Conservation (phyloP, 2,113 vertebrate species). For the Leucosticte australis region DNA sequence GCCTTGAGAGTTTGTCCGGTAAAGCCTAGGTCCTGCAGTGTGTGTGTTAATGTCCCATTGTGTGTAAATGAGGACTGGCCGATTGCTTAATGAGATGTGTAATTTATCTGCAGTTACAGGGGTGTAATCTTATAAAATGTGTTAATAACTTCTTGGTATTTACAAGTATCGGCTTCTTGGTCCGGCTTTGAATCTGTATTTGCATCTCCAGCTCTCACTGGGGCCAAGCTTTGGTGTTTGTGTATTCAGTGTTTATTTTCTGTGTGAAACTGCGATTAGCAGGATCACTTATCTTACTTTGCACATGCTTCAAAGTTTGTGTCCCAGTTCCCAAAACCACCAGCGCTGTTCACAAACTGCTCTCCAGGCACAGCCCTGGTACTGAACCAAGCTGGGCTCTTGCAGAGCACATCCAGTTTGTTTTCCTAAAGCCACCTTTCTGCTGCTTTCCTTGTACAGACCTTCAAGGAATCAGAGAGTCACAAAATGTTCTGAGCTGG, state of each 20-base stretch:
- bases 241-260: not conserved
- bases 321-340: not conserved
- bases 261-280: not conserved
- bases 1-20: not conserved
- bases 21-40: not conserved
- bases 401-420: not conserved
- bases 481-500: not conserved
- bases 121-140: constrained; percentile 39
- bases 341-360: not conserved
- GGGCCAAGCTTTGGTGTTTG: not conserved
- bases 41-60: not conserved
- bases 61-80: constrained; percentile 15
- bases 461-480: not conserved
- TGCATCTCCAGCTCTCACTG: not conserved
- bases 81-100: constrained; percentile 27
- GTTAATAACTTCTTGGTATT: constrained; percentile 39
- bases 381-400: not conserved
- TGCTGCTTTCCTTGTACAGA: not conserved
- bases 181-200: not conserved
- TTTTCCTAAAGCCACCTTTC: not conserved
- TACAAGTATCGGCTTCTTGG: constrained; percentile 30
- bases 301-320: not conserved
- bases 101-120: not conserved
- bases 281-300: not conserved
- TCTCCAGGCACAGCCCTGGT: not conserved